Conservation (phyloP, 2,888 invertebrate species). For the Blastobasis lacticolella region DNA sequence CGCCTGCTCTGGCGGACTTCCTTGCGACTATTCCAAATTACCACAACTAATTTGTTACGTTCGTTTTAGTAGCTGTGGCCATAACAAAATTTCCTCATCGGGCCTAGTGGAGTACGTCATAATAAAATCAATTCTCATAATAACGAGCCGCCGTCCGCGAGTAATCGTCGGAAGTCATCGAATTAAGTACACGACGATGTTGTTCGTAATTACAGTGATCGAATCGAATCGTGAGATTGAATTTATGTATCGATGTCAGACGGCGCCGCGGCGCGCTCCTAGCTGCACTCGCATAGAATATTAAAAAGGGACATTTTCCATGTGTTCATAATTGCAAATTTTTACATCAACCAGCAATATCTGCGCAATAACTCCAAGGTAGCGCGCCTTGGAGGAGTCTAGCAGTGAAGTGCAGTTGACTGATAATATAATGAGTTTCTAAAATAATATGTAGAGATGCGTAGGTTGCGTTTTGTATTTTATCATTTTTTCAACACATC, state of each 20-base stretch:
- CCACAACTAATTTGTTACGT: too few species aligned
- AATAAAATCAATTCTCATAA: constrained; percentile 48
- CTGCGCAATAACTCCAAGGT: too few species aligned
- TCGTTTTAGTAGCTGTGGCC: constrained; percentile 18
- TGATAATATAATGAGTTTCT: too few species aligned
- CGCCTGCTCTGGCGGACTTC: too few species aligned
- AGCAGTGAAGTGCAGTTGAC: too few species aligned
- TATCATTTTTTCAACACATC: too few species aligned
- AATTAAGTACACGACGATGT: constrained; percentile 44
- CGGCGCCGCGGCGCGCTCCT: constrained; percentile 34
- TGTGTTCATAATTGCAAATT: not conserved
- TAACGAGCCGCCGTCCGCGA: constrained; percentile 31
- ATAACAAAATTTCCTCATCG: constrained; percentile 30
- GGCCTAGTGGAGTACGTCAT: constrained; percentile 33
- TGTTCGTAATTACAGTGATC: constrained; percentile 49
- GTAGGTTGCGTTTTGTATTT: too few species aligned
- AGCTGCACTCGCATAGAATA: constrained; percentile 19
- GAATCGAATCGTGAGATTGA: constrained; percentile 50
- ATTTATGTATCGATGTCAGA: constrained; percentile 57
- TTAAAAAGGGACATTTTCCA: constrained; percentile 13
- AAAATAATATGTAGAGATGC: too few species aligned
- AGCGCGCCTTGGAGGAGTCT: too few species aligned
- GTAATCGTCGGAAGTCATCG: constrained; percentile 52
- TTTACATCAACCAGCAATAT: too few species aligned
- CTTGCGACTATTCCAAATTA: too few species aligned